phyloP scores from a whole-genome alignment of 2,888 invertebrate genomes.

The Orgyia antiqua region DNA sequence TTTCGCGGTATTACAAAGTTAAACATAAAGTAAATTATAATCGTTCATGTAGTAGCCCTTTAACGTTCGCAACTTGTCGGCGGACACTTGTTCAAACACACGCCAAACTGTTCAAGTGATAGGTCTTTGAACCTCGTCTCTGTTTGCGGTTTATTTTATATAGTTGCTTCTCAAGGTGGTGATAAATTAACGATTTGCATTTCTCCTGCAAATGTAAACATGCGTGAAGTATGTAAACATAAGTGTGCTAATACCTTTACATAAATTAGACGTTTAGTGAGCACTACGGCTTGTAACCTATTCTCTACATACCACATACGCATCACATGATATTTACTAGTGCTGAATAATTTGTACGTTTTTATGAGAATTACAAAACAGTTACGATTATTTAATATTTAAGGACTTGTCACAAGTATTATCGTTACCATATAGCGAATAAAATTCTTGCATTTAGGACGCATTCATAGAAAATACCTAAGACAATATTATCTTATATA shows the following conservation, averaged over 20 bases:
- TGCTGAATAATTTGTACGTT: no score
- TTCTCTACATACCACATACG: no score
- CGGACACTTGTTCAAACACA: conserved; percentile 67
- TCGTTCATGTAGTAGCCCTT: conserved; percentile 33
- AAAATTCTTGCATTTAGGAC: no score
- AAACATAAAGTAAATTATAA: conserved; percentile 18
- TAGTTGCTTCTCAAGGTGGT: conserved; percentile 66
- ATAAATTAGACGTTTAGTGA: conserved; percentile 35
- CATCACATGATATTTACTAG: no score
- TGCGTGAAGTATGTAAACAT: conserved; percentile 53
- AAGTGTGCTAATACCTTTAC: conserved; percentile 50
- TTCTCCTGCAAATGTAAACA: conserved; percentile 61
- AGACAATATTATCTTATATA: no score
- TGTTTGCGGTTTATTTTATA: conserved; percentile 73
- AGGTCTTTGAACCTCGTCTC: conserved; percentile 68
- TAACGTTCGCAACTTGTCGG: conserved; percentile 48
- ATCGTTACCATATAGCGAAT: no score
- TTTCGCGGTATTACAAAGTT: conserved; percentile 7
- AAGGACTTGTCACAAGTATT: no score
- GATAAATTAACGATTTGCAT: conserved; percentile 75
- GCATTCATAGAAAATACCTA: no score
- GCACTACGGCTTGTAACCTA: conserved; percentile 15
- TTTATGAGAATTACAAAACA: no score
- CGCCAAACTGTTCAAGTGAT: conserved; percentile 62
- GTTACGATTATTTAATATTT: no score